Conservation (phyloP, 53 echinoderm and acorn worm species). For the Echinarachnius parma region DNA sequence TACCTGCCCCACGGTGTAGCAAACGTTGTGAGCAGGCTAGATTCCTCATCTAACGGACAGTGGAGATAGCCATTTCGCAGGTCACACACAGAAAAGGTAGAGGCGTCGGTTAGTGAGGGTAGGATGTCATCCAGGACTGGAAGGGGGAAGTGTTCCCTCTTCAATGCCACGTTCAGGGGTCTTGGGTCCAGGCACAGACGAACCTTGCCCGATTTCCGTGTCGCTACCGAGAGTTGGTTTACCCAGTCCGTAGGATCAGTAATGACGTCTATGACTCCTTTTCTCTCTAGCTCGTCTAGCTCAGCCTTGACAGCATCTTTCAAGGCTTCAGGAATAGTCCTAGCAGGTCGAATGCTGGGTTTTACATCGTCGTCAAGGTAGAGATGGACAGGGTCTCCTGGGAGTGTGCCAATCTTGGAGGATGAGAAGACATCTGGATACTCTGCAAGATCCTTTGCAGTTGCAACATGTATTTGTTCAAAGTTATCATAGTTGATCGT, state of each 20-base stretch:
- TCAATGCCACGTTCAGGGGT: constrained; percentile 50
- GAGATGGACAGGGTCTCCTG: constrained; percentile 33
- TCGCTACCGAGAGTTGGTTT: constrained; percentile 47
- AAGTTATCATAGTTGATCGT: constrained; percentile 59
- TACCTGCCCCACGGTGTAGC: constrained; percentile 56
- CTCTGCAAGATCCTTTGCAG: constrained; percentile 1
- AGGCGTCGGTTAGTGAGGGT: constrained; percentile 41
- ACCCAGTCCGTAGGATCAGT: constrained; percentile 63
- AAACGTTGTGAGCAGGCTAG: constrained; percentile 62
- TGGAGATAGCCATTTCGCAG: constrained; percentile 66
- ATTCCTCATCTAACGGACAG: constrained; percentile 52
- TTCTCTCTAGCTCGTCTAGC: constrained; percentile 34
- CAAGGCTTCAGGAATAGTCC: constrained; percentile 48
- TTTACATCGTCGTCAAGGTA: constrained; percentile 10
- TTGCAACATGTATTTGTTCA: constrained; percentile 22
- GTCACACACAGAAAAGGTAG: constrained; percentile 53
- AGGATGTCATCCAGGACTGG: constrained; percentile 56
- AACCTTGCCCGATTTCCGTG: constrained; percentile 58
- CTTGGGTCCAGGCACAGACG: constrained; percentile 63
- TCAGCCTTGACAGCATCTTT: constrained; percentile 53
- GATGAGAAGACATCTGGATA: constrained; percentile 48
- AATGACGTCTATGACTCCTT: constrained; percentile 44
- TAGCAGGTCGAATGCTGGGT: constrained; percentile 37
- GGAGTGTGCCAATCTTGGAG: constrained; percentile 31
- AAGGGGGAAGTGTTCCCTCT: constrained; percentile 48